These are phyloP conservation scores for Sciurus carolinensis DNA, from an alignment of 2,797 vertebrate genomes.

Conservation along the genomic window DNA sequence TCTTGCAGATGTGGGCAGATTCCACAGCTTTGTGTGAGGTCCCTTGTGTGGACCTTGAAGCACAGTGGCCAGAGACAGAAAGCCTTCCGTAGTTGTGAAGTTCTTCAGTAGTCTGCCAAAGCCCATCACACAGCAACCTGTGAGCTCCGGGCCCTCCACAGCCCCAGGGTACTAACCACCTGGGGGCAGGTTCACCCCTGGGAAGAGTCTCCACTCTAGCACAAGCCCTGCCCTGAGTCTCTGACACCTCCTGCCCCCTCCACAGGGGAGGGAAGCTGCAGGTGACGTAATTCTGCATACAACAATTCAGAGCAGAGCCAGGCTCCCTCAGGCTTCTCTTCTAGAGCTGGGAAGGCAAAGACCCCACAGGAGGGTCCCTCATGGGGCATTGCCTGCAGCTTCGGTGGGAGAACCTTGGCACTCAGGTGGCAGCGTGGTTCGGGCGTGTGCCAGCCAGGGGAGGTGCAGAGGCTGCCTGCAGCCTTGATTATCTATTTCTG, in stretches of 20 bases:
- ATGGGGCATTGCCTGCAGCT: background rate
- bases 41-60: background rate
- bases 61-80: background rate
- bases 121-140: background rate
- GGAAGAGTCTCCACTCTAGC: background rate
- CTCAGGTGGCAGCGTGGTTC: fast-evolving
- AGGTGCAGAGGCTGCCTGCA: background rate
- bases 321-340: background rate
- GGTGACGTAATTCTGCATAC: background rate
- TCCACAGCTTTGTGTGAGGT: background rate
- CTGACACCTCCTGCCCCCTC: background rate
- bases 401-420: background rate
- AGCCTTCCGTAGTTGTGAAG: background rate
- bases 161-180: background rate
- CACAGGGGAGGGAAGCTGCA: background rate
- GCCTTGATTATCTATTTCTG: background rate
- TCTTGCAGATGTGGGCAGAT: background rate
- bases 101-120: background rate
- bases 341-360: background rate
- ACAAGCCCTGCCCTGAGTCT: background rate
- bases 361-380: background rate
- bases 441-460: too few species aligned
- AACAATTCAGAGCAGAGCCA: background rate
- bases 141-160: background rate
- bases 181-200: background rate